phyloP scores from a whole-genome alignment of 1,140 invertebrate genomes.

The Drosophila nigrodunni region DNA sequence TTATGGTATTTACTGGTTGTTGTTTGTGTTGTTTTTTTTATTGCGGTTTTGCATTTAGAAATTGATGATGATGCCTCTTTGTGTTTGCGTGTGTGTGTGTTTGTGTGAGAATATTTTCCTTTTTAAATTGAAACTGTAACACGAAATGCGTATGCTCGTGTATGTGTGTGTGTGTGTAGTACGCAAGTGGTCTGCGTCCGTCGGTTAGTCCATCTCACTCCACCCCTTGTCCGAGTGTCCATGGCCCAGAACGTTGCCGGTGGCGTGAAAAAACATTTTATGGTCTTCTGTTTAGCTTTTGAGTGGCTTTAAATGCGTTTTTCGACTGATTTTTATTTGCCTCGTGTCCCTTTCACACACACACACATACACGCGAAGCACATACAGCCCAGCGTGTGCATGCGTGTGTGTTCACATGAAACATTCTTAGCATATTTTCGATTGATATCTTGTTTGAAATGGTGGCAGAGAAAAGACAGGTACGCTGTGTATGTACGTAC shows the following conservation, averaged over 20 bases:
- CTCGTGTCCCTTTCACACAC: slow-evolving; percentile 28
- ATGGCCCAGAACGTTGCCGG: slow-evolving; percentile 5
- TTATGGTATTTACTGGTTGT: slow-evolving; percentile 26
- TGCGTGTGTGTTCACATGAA: slow-evolving; percentile 6
- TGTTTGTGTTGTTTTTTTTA: slow-evolving; percentile 55
- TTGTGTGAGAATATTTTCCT: slow-evolving; percentile 69
- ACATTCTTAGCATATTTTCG: slow-evolving; percentile 69
- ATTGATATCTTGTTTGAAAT: slow-evolving; percentile 53
- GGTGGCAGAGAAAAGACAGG: slow-evolving; percentile 18
- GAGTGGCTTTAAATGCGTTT: slow-evolving; percentile 77
- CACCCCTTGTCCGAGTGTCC: slow-evolving; percentile 4
- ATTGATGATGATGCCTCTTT: slow-evolving; percentile 71
- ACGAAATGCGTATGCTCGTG: slow-evolving; percentile 41
- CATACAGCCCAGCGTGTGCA: not conserved
- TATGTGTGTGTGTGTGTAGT: slow-evolving; percentile 29
- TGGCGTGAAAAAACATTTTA: slow-evolving; percentile 68
- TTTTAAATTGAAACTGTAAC: slow-evolving; percentile 79
- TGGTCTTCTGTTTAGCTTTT: slow-evolving; percentile 65
- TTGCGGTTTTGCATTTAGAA: slow-evolving; percentile 80
- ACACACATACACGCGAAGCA: not conserved
- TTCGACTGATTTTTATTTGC: slow-evolving; percentile 74
- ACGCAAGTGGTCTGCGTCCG: slow-evolving; percentile 38
- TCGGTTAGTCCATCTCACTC: slow-evolving; percentile 1
- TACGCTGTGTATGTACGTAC: slow-evolving; percentile 13
- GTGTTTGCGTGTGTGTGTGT: slow-evolving; percentile 30